Conservation (phyloP, 2,888 invertebrate genomes). For the Odontothrips loti region DNA sequence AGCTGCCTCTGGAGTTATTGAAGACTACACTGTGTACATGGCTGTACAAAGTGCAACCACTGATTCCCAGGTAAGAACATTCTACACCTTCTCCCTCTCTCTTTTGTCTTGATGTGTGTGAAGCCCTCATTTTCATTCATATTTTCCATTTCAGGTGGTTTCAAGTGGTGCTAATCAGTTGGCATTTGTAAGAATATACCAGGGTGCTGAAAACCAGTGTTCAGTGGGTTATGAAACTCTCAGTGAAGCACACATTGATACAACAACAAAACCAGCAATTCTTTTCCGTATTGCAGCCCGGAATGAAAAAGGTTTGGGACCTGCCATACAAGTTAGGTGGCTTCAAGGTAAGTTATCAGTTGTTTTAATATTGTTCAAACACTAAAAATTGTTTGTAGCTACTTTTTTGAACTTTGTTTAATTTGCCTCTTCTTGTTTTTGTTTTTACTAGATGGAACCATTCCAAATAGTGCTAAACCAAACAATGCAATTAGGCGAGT, state of each 20-base stretch:
- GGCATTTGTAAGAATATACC: conserved; percentile 94
- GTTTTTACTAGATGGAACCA: neutral
- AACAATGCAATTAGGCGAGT: neutral
- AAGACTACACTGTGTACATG: conserved; percentile 96
- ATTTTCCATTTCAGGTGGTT: neutral
- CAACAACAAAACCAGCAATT: conserved; percentile 85
- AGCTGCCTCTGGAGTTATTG: conserved; percentile 82
- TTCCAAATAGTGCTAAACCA: neutral
- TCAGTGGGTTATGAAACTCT: conserved; percentile 83
- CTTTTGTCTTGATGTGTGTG: neutral
- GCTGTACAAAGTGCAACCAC: conserved; percentile 58
- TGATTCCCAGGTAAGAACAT: conserved; percentile 32
- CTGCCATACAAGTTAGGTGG: conserved; percentile 37
- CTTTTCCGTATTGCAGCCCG: conserved; percentile 98
- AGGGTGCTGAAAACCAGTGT: conserved; percentile 88
- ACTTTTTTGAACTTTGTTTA: too few species aligned
- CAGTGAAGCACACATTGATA: conserved; percentile 90
- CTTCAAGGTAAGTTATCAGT: conserved; percentile 34
- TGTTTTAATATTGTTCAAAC: neutral
- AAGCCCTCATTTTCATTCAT: neutral
- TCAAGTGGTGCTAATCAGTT: conserved; percentile 52
- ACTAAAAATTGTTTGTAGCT: too few species aligned
- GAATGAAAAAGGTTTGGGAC: conserved; percentile 74
- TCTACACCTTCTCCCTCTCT: neutral
- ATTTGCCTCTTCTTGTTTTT: neutral